Evolutionary conservation across 1,140 invertebrate species (phyloP), one percentile per base, ranked within the genome.

Genomic region (Coelopa frigida): DNA sequence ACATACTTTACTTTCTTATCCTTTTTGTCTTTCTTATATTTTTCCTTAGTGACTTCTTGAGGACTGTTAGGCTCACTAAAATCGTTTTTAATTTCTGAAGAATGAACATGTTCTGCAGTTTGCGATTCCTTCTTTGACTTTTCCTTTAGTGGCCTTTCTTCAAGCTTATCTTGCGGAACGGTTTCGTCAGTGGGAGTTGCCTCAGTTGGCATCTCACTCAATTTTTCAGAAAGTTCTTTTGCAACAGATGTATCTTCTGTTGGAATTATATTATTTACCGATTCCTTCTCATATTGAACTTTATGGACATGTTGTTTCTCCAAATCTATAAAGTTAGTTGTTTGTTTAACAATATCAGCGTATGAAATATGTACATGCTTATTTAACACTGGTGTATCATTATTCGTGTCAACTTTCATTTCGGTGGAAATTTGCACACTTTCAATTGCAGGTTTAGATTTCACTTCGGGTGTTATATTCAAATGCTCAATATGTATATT

Each of bases 311-410:
- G 7, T 36, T 51, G 48, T 51, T 62, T 57, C 18, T 62, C 61
- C 5, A 51, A 33, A 15, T 27, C 23, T 20, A 41, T 43, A n/a
- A 41, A 33, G 2, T 48, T 24, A 49, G 44, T 39, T 12, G 61
- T 65, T 20, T 65, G 59, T 24, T 50, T 62, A 0, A 65, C 20
- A 14, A 65, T 59, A 47, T 65, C 56, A 7, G 61, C 61, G 39
- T 65, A 65, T 0, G 62, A 58, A 6, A 58, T 54, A 46, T 50
- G 43, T 38, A 15, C 18, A 14, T 38, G 35, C 7, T 21, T 18
- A 18, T 38, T 38, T 17, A 17, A 37, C 15, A 37, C 7, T 18
- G 15, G 3, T 38, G 5, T 38, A 14, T 14, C 22, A 5, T 11
- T 4, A 38, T 6, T 12, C 22, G 12, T 12, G 3, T 15, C 36